Percentiles rank a stretch among this genome's conserved stretches.
phyloP scores from a whole-genome alignment of 2,888 invertebrate species.

The Pherbina coryleti region DNA sequence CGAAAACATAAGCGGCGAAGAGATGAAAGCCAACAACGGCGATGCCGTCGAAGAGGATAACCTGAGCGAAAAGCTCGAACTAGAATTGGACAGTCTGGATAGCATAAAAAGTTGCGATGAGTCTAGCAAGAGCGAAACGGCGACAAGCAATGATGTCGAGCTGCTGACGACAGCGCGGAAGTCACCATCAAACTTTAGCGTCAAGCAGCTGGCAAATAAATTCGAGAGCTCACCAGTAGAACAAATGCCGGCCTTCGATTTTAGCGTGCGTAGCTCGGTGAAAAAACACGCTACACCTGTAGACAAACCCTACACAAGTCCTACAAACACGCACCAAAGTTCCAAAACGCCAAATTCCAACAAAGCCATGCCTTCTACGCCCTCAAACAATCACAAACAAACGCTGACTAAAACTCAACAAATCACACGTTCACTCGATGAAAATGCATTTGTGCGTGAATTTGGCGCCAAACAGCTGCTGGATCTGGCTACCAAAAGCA shows the following conservation, averaged over 20 bases:
- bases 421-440: slow-evolving; percentile 78
- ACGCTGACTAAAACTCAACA: slow-evolving; percentile 74
- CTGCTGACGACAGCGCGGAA: slow-evolving; percentile 54
- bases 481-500: slow-evolving; percentile 60
- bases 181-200: slow-evolving; percentile 71
- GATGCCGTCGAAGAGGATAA: slow-evolving; percentile 46
- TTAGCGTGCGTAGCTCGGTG: slow-evolving; percentile 60
- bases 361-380: background rate
- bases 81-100: slow-evolving; percentile 62
- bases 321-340: background rate
- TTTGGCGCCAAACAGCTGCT: slow-evolving; percentile 71
- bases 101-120: slow-evolving; percentile 51
- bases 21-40: slow-evolving; percentile 56
- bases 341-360: slow-evolving; percentile 34
- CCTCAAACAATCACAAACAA: slow-evolving; percentile 40
- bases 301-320: background rate
- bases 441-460: slow-evolving; percentile 80
- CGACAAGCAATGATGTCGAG: slow-evolving; percentile 50
- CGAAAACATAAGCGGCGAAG: slow-evolving; percentile 65
- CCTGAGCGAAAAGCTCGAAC: slow-evolving; percentile 47
- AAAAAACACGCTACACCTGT: slow-evolving; percentile 33
- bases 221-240: slow-evolving; percentile 76
- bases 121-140: slow-evolving; percentile 43
- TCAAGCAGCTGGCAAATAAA: slow-evolving; percentile 75
- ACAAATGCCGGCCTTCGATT: slow-evolving; percentile 73